Conservation (phyloP, 2,888 invertebrate species). For the Nineta flava region DNA sequence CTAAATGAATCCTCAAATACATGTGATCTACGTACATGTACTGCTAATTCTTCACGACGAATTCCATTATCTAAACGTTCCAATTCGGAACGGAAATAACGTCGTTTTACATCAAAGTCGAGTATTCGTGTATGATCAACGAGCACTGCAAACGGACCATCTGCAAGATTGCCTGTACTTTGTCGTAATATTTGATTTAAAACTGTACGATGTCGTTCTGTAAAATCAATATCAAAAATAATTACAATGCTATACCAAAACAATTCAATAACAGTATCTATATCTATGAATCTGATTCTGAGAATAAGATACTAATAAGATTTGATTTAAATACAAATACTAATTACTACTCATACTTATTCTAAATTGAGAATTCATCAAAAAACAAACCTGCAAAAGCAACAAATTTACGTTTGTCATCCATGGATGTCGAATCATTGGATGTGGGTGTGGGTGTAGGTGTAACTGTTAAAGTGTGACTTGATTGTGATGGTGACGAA, state of each 20-base stretch:
- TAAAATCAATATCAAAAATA: slow-evolving; percentile 10
- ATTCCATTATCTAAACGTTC: slow-evolving; percentile 68
- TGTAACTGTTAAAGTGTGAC: background rate
- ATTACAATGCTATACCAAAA: too few relatives aligned
- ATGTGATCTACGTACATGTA: slow-evolving; percentile 67
- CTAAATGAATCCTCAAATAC: slow-evolving; percentile 84
- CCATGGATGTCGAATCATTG: slow-evolving; percentile 11
- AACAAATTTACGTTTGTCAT: slow-evolving; percentile 58
- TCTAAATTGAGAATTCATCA: too few relatives aligned
- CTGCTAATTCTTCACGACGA: slow-evolving; percentile 66
- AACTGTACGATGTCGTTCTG: slow-evolving; percentile 73
- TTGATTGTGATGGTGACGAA: background rate
- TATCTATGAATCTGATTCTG: too few relatives aligned
- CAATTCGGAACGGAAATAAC: slow-evolving; percentile 75
- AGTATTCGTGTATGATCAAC: slow-evolving; percentile 76
- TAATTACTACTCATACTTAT: too few relatives aligned
- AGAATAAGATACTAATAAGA: too few relatives aligned
- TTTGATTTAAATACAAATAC: too few relatives aligned
- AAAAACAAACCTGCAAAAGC: slow-evolving; percentile 53
- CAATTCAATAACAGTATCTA: too few relatives aligned
- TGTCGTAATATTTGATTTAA: slow-evolving; percentile 79
- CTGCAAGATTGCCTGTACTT: slow-evolving; percentile 58
- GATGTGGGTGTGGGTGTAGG: slow-evolving; percentile 14
- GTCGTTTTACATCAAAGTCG: slow-evolving; percentile 79
- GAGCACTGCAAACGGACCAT: slow-evolving; percentile 75